Evolutionary conservation across 2,888 invertebrate species (phyloP), one percentile per base, ranked within the genome.

Genomic region (Elysia crispata): DNA sequence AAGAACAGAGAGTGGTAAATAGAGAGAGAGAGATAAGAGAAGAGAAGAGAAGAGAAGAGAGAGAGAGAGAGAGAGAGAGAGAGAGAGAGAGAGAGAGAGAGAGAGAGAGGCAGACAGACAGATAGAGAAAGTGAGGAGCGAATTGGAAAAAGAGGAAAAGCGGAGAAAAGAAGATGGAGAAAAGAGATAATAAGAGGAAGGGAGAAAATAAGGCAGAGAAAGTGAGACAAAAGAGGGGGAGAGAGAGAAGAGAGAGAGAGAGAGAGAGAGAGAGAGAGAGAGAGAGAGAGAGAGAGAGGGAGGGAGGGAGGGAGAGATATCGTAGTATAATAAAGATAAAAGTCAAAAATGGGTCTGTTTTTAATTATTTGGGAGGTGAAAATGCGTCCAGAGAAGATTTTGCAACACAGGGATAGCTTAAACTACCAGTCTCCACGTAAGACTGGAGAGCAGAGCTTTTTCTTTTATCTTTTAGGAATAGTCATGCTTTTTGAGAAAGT

Each of bases 231-330:
- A 41, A 41, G 11, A 41, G 3, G 41, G 3, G 41, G 11, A 11
- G 3, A 11, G 11, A 41, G 41, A 41, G 3, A 11, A 41, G 41
- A 50, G 28, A 75, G 54, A 76, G 30, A 73, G 50, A 73, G 62
- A 79, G 73, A 64, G 54, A 76, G 76, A 76, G 66, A 66, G 50
- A 23, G 31, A 76, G 67, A 66, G 57, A 77, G 77, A 69, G 41
- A 77, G 76, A 76, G 76, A 64, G 62, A 75, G 75, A 31, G 31
- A 62, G 75, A 62, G 60, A 62, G 62, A 41, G 62, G 57, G n/a
- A 23, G 23, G 33, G 25, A 28, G n/a, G n/a, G n/a, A n/a, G n/a
- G n/a, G n/a, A n/a, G n/a, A n/a, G n/a, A 30, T 23, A 30, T 25
- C 25, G n/a, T n/a, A n/a, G n/a, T n/a, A n/a, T n/a, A n/a, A n/a